Conservation (phyloP, 1,140 invertebrate species). For the Drosophila rufa region DNA sequence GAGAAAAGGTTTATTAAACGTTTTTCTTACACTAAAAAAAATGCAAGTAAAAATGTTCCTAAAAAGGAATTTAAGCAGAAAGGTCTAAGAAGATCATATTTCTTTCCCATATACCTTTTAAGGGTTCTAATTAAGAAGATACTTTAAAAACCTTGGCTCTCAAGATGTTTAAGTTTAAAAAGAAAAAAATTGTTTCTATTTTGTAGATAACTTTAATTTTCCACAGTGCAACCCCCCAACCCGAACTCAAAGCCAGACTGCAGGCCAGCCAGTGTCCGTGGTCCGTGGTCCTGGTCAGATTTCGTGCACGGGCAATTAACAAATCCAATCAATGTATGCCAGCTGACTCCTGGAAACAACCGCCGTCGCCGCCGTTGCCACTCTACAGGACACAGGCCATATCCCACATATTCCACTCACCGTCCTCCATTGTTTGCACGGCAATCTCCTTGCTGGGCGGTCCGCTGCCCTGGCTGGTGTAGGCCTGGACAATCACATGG, state of each 20-base stretch:
- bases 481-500: conserved; percentile 95
- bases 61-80: background rate
- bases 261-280: conserved; percentile 13
- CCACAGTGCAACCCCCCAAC: background rate
- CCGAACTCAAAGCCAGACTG: conserved; percentile 5
- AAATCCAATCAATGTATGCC: conserved; percentile 77
- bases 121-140: too few species aligned
- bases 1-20: conserved; percentile 63
- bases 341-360: conserved; percentile 7
- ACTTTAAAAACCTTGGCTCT: too few species aligned
- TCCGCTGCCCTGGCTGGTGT: conserved; percentile 95
- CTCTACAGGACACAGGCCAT: conserved; percentile 2
- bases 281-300: conserved; percentile 37
- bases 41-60: background rate
- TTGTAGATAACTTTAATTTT: background rate
- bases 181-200: rapidly evolving
- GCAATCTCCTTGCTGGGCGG: conserved; percentile 93
- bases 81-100: too few species aligned
- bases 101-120: too few species aligned
- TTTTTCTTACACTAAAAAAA: conserved; percentile 35
- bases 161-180: too few species aligned
- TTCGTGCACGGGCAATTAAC: conserved; percentile 78
- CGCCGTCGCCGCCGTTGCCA: background rate
- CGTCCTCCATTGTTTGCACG: conserved; percentile 94
- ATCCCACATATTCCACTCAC: conserved; percentile 86